phyloP scores from a whole-genome alignment of 1,140 invertebrate species.

The Drosophila pachea region DNA sequence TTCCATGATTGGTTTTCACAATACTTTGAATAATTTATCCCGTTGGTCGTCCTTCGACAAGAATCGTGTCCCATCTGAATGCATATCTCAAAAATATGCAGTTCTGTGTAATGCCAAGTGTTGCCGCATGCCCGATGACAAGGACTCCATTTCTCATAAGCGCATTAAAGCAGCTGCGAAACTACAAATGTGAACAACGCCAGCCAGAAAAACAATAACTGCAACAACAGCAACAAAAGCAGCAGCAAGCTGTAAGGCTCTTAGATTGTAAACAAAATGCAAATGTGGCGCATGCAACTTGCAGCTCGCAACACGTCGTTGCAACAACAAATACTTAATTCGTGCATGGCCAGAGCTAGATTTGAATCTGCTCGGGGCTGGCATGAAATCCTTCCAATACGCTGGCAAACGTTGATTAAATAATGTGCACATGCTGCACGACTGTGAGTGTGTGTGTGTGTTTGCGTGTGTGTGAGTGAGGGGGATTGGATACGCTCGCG shows the following conservation, averaged over 20 bases:
- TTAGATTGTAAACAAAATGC: slow-evolving; percentile 64
- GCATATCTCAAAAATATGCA: slow-evolving; percentile 1
- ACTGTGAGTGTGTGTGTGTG: neutral
- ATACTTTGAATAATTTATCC: too few relatives aligned
- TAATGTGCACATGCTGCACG: slow-evolving; percentile 29
- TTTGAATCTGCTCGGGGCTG: slow-evolving; percentile 25
- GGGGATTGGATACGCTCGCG: slow-evolving; percentile 6
- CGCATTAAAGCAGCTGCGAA: slow-evolving; percentile 47
- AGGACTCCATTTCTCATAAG: slow-evolving; percentile 48
- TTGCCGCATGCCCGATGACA: slow-evolving; percentile 26
- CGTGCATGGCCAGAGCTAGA: slow-evolving; percentile 14
- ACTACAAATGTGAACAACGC: slow-evolving; percentile 24
- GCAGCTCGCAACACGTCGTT: slow-evolving; percentile 13
- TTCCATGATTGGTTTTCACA: too few relatives aligned
- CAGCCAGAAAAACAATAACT: slow-evolving; percentile 32
- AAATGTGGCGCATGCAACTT: slow-evolving; percentile 47
- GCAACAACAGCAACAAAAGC: too few relatives aligned
- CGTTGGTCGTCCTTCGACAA: neutral
- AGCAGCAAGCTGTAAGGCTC: slow-evolving; percentile 22
- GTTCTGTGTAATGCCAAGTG: slow-evolving; percentile 56
- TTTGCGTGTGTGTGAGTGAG: slow-evolving; percentile 3
- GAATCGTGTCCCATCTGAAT: neutral
- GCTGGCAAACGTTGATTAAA: slow-evolving; percentile 53
- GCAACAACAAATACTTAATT: slow-evolving; percentile 16
- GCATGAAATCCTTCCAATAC: slow-evolving; percentile 42